Evolutionary conservation across 1,140 invertebrate species (phyloP), one percentile per base, ranked within the genome.

Genomic region (Hydropsyche tenuis): DNA sequence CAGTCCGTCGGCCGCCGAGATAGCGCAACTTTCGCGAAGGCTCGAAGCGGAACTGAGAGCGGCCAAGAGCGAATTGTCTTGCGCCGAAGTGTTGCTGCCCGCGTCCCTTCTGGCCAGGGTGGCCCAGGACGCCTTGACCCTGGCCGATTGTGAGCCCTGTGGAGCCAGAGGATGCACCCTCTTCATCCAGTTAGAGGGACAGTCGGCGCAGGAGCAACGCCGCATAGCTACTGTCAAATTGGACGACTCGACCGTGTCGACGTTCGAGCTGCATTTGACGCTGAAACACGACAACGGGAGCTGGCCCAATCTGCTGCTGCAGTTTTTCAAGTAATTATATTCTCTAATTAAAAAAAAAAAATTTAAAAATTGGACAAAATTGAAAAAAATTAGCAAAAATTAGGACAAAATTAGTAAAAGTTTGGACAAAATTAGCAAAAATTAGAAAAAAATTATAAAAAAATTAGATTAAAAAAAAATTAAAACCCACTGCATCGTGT

Each of bases 91-190:
- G 7, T 85, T 94, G 56, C 83, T 95, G 75, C 93, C 94, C 11
- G 89, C 90, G 48, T 91, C 93, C 81, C 87, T 95, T 46, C 86
- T 94, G 37, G 87, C 88, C 37, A 85, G 91, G 78, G 91, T 94
- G 69, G 89, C 93, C 14, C 85, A 89, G 73, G 91, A 94, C 80
- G 90, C 93, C 22, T 85, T 94, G 48, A 87, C 88, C 11, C 90
- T 93, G 85, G 92, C 94, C 0, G 93, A 94, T 80, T 89, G 89
- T 30, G 94, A 96, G 82, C 94, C 94, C 18, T 95, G 93, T 80
- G 94, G 94, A 69, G 88, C 94, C 1, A 83, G 91, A 69, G 92
- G 92, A 20, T 92, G 91, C 77, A 91, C 90, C 0, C 83, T 94
- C 16, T 92, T 91, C 79, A 88, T 94, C 16, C 89, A 90, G 79